Evolutionary conservation across 2,888 invertebrate genomes (phyloP), one percentile per base, ranked within the genome.

Genomic region (Apodemia mormo): DNA sequence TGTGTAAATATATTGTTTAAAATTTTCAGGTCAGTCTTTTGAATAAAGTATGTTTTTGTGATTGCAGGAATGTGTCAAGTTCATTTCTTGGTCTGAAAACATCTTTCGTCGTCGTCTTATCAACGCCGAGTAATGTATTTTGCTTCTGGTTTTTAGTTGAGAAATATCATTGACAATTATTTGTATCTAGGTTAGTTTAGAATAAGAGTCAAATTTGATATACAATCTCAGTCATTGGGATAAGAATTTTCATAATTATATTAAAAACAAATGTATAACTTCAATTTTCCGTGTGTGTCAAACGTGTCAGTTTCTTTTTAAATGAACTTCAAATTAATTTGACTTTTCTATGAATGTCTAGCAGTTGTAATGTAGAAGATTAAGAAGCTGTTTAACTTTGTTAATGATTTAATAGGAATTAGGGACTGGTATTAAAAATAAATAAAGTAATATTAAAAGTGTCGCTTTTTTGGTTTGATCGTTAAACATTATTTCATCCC

Each of bases 171-270:
- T 77, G 83, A 82, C 79, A 80, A 81, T 82, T 78, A 81, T 78
- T 83, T 87, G 80, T 86, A 85, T 78, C 6, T 86, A 87, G 84
- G 78, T 81, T 89, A 87, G 84, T 79, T 77, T 87, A 89, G 86
- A 77, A 72, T 90, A 90, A 89, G 88, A 66, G 40, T 56, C 68
- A 68, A 61, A 56, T 70, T 68, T 71, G 61, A 52, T 14, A 37
- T 54, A 54, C 65, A 65, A 65, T 33, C 54, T 69, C 61, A 29
- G 54, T 52, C 43, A 49, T 66, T 33, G n/a, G 66, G n/a, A 14
- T 66, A 49, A 33, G n/a, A 65, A 43, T 65, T 65, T 65, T 61
- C 30, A 33, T 61, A 12, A 33, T 33, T 61, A 33, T 33, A 14
- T n/a, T 9, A 56, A 29, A 33, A 58, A 33, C 30, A 58, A 12